These are phyloP conservation scores for Plebejus anna DNA, from an alignment of 2,888 invertebrate species.

Conservation along the genomic window DNA sequence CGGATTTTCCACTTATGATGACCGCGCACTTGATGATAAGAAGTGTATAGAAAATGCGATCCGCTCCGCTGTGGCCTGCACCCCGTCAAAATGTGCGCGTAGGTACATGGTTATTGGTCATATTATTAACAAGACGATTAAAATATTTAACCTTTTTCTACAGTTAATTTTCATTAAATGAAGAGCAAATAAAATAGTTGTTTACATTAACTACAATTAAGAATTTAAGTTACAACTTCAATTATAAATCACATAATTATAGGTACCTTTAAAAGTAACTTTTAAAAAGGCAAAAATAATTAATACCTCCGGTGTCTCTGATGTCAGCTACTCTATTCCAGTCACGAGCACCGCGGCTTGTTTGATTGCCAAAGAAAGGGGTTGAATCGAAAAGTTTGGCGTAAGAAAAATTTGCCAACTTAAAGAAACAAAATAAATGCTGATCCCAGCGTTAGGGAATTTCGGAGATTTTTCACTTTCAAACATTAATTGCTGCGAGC, in stretches of 20 bases:
- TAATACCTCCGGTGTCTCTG: background rate
- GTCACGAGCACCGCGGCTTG: constrained; percentile 49
- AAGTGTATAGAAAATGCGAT: background rate
- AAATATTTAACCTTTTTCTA: too few species aligned
- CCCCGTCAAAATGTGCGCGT: background rate
- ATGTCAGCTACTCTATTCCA: constrained; percentile 32
- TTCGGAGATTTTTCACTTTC: constrained; percentile 77
- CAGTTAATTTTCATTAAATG: too few species aligned
- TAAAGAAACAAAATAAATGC: constrained; percentile 69
- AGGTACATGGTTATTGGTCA: too few species aligned
- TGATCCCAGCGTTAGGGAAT: constrained; percentile 56
- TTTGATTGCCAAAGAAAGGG: constrained; percentile 73
- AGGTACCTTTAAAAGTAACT: background rate
- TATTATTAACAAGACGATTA: too few species aligned
- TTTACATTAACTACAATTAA: too few species aligned
- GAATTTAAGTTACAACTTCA: too few species aligned
- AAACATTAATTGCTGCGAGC: constrained; percentile 73
- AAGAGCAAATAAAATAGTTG: too few species aligned
- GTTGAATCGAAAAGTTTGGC: constrained; percentile 70
- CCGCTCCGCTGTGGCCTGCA: background rate
- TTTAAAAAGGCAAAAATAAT: background rate
- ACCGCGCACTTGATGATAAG: background rate
- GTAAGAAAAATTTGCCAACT: constrained; percentile 74
- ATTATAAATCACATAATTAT: background rate
- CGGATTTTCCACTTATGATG: background rate